phyloP scores from a whole-genome alignment of 2,888 invertebrate genomes.

The Halictus quadricinctus region DNA sequence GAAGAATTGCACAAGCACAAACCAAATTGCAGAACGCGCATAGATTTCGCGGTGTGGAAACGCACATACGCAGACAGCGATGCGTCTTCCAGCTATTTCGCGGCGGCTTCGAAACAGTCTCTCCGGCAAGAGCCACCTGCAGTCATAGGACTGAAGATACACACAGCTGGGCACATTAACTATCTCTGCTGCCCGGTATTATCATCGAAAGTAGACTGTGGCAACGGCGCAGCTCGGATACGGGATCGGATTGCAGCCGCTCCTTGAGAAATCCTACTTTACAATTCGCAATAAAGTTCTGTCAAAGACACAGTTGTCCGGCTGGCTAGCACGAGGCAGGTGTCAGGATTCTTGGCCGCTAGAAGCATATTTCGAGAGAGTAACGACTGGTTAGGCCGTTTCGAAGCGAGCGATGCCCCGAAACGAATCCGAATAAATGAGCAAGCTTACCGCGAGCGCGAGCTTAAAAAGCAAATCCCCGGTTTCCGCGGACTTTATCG shows the following conservation, averaged over 20 bases:
- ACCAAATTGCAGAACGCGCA: background rate
- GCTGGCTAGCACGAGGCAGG: background rate
- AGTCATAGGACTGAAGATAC: background rate
- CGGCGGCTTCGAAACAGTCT: background rate
- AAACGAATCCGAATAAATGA: slow-evolving; percentile 57
- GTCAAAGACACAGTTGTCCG: background rate
- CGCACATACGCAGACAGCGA: background rate
- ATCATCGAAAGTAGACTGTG: background rate
- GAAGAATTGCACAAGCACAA: background rate
- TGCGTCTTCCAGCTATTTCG: background rate
- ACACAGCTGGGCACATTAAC: slow-evolving; percentile 5
- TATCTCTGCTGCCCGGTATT: slow-evolving; percentile 1
- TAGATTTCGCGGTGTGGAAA: background rate
- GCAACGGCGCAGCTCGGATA: background rate
- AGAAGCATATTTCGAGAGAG: slow-evolving; percentile 24
- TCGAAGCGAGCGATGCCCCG: background rate
- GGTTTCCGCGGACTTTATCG: slow-evolving; percentile 64
- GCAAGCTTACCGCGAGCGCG: slow-evolving; percentile 43
- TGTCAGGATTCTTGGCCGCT: slow-evolving; percentile 7
- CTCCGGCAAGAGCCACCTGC: background rate
- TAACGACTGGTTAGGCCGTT: slow-evolving; percentile 20
- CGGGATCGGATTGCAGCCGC: background rate
- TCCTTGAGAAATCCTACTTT: background rate
- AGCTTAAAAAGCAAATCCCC: slow-evolving; percentile 63
- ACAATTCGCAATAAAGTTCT: slow-evolving; percentile 1